Conservation (phyloP, 1,140 invertebrate species). For the Ooceraea biroi region DNA sequence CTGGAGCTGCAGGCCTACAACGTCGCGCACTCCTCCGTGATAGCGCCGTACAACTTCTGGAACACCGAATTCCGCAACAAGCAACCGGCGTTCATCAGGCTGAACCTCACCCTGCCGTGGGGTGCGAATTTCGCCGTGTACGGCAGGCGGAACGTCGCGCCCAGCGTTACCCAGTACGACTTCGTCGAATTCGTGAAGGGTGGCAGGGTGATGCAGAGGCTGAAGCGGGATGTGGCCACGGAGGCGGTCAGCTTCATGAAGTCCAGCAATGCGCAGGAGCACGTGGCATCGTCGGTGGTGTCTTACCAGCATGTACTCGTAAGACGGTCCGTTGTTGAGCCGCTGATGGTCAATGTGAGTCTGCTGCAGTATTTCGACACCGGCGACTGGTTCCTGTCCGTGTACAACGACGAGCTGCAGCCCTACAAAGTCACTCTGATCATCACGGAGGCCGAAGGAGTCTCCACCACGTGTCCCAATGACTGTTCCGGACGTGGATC, state of each 20-base stretch:
- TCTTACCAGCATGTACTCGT: constrained; percentile 81
- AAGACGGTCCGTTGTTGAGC: constrained; percentile 87
- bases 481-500: constrained; percentile 98
- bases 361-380: constrained; percentile 95
- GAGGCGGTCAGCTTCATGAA: constrained; percentile 84
- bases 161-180: constrained; percentile 98
- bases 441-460: constrained; percentile 93
- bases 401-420: constrained; percentile 97
- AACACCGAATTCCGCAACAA: constrained; percentile 95
- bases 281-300: constrained; percentile 54
- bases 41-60: constrained; percentile 96
- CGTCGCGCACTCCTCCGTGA: constrained; percentile 92
- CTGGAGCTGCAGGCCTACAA: constrained; percentile 93
- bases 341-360: constrained; percentile 93
- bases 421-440: constrained; percentile 93
- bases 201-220: constrained; percentile 91
- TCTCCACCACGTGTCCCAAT: constrained; percentile 95
- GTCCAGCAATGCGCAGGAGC: constrained; percentile 73
- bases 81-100: constrained; percentile 94
- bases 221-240: constrained; percentile 85
- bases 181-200: constrained; percentile 97
- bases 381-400: constrained; percentile 97
- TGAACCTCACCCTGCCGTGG: constrained; percentile 96
- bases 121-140: constrained; percentile 97
- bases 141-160: constrained; percentile 95